Conservation (phyloP, 2,888 invertebrate species). For the Acanthoscelides obtectus region DNA sequence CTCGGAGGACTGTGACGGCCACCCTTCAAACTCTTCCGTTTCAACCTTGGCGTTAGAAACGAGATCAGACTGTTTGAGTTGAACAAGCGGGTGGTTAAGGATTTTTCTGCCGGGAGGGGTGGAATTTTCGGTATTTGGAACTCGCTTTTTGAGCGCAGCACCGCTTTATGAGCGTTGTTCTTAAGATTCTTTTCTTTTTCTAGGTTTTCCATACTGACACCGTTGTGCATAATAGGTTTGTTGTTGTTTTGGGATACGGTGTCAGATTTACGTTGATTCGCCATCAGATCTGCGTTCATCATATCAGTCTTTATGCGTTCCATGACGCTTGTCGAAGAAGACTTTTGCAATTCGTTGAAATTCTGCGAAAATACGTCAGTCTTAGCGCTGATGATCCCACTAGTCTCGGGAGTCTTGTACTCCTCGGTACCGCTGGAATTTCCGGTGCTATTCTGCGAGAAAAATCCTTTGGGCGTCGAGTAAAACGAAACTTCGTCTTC, state of each 20-base stretch:
- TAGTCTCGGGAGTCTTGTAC: conserved; percentile 39
- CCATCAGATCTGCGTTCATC: conserved; percentile 11
- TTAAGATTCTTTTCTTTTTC: conserved; percentile 20
- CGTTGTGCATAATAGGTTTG: conserved; percentile 16
- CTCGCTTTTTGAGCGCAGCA: conserved; percentile 43
- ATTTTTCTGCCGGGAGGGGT: conserved; percentile 20
- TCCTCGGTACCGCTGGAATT: conserved; percentile 38
- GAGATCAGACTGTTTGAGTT: conserved; percentile 49
- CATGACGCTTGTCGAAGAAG: conserved; percentile 35
- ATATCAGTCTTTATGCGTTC: conserved; percentile 21
- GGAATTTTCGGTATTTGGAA: conserved; percentile 40
- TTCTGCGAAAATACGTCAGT: conserved; percentile 35
- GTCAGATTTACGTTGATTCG: conserved; percentile 15
- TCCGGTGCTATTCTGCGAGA: conserved; percentile 33
- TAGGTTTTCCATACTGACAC: conserved; percentile 13
- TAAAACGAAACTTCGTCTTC: conserved; percentile 16
- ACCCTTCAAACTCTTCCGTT: conserved; percentile 16
- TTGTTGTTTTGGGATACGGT: conserved; percentile 10
- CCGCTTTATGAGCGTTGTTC: conserved; percentile 25
- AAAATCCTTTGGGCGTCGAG: conserved; percentile 30
- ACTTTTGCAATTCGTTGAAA: conserved; percentile 39
- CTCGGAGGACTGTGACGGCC: conserved; percentile 20
- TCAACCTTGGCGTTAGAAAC: conserved; percentile 56
- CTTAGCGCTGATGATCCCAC: conserved; percentile 11
- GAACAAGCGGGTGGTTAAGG: conserved; percentile 32